Evolutionary conservation across 2,797 vertebrate species (phyloP).

Genomic region (Mionectes olivaceus): DNA sequence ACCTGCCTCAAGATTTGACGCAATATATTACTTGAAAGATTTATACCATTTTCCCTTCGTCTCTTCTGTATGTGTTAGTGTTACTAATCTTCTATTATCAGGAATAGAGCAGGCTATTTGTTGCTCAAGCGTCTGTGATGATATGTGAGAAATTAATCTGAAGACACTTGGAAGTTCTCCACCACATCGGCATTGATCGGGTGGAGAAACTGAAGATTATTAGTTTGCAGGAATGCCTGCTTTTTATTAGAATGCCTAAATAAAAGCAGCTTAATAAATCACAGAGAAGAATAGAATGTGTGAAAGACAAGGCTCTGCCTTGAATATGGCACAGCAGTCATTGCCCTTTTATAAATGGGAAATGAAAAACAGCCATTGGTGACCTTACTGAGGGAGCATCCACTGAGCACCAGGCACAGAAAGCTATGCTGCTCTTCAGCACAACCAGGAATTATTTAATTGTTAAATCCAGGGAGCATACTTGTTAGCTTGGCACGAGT

Average conservation of each 20-base stretch:
- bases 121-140: slow-evolving; percentile 68
- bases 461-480: neutral
- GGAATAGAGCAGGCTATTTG: slow-evolving; percentile 70
- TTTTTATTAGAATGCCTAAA: slow-evolving; percentile 43
- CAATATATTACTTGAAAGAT: slow-evolving; percentile 60
- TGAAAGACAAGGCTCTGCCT: neutral
- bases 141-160: slow-evolving; percentile 69
- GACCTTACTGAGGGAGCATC: neutral
- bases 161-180: slow-evolving; percentile 50
- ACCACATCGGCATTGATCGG: slow-evolving; percentile 22
- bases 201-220: slow-evolving; percentile 32
- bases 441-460: neutral
- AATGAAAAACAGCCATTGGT: neutral
- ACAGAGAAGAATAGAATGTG: neutral
- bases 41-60: slow-evolving; percentile 51
- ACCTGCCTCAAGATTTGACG: slow-evolving; percentile 23
- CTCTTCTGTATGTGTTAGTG: slow-evolving; percentile 54
- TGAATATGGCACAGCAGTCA: fast-evolving
- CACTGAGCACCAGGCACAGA: neutral
- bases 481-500: neutral
- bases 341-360: neutral
- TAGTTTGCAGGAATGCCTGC: slow-evolving; percentile 19
- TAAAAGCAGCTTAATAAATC: slow-evolving; percentile 10
- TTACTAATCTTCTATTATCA: slow-evolving; percentile 67
- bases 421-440: neutral